These are phyloP conservation scores for Bolinopsis microptera DNA, from an alignment of 37 sponge, comb jelly and placozoan species.

Conservation along the genomic window DNA sequence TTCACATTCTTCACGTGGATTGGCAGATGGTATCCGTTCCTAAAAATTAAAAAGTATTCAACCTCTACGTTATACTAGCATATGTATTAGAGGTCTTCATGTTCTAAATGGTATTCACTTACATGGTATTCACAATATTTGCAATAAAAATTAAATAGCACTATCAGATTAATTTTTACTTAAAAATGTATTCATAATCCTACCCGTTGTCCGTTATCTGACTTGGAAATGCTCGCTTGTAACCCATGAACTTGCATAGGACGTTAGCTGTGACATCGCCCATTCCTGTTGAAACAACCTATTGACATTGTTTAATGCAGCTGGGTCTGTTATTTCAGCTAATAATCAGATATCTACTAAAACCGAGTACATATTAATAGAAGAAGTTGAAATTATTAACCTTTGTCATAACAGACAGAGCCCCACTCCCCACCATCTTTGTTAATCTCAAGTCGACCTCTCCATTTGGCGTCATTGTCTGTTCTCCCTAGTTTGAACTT, in stretches of 20 bases:
- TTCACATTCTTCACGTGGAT: conserved; percentile 20
- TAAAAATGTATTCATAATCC: too few relatives aligned
- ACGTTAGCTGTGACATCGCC: background rate
- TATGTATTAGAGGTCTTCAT: too few relatives aligned
- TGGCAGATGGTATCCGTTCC: conserved; percentile 15
- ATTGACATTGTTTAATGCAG: too few relatives aligned
- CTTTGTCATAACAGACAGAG: conserved; percentile 14
- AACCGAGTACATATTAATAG: too few relatives aligned
- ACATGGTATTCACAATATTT: too few relatives aligned
- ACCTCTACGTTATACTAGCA: too few relatives aligned
- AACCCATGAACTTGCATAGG: background rate
- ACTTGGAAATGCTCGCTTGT: background rate
- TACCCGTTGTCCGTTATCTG: background rate
- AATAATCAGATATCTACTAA: too few relatives aligned
- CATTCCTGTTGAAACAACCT: background rate
- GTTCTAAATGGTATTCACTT: too few relatives aligned
- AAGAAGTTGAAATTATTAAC: too few relatives aligned
- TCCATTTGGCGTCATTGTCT: conserved; percentile 26
- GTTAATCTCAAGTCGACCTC: background rate
- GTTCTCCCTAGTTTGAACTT: background rate
- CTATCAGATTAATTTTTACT: too few relatives aligned
- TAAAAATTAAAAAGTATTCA: background rate
- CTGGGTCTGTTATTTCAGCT: too few relatives aligned
- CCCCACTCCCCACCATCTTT: background rate
- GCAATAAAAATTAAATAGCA: too few relatives aligned